Conservation (phyloP, 2,113 vertebrate genomes). For the Cacatua alba region DNA sequence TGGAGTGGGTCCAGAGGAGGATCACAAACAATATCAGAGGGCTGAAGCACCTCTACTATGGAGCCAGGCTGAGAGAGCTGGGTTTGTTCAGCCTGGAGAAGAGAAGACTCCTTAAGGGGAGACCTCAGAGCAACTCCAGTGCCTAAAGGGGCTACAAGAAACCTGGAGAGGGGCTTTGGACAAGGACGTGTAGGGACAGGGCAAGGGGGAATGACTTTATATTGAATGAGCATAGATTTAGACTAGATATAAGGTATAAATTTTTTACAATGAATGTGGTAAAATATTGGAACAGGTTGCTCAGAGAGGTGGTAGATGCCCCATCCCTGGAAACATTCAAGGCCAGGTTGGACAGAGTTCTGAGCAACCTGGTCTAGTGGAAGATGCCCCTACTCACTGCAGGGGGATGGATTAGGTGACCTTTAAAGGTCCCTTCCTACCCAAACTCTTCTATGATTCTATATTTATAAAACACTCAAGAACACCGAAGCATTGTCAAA, state of each 20-base stretch:
- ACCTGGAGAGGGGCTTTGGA: not conserved
- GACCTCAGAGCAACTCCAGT: not conserved
- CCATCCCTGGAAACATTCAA: not conserved
- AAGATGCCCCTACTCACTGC: not conserved
- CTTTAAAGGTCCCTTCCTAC: not conserved
- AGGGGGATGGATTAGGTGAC: not conserved
- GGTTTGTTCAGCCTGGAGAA: accelerated
- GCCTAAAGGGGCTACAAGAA: not conserved
- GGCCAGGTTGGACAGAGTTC: not conserved
- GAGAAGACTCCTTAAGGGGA: not conserved
- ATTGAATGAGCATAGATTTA: not conserved
- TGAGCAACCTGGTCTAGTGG: not conserved
- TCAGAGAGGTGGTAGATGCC: not conserved
- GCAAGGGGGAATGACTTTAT: not conserved
- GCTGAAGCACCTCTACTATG: not conserved
- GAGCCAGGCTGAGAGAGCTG: not conserved
- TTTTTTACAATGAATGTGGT: accelerated
- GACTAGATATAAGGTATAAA: not conserved
- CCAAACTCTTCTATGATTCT: not conserved
- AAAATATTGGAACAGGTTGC: not conserved
- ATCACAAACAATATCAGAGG: not conserved
- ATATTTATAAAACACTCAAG: not conserved
- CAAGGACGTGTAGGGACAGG: not conserved
- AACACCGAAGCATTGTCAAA: not conserved
- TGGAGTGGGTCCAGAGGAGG: not conserved